Base-by-base conservation (phyloP, 2,797 vertebrate genomes). In the Cryptoblepharus egeriae region DNA sequence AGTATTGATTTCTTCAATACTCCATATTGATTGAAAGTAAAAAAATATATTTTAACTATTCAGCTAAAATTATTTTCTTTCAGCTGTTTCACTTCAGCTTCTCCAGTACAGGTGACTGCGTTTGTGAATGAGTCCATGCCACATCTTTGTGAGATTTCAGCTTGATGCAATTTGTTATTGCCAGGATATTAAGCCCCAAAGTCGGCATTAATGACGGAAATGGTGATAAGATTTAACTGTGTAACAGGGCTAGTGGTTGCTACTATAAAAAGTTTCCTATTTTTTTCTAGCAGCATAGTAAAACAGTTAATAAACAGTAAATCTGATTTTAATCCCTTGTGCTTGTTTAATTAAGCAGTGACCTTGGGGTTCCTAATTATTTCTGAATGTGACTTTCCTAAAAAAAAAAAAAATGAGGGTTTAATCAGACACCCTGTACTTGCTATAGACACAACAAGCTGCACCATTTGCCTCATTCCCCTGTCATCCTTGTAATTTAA, bases 401-500 rank as follows among this genome's bases (percentile, higher is more conserved):
- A 18, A 24, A 83, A 91, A 74, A 64, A 42, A 49, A 49, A 49
- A 49, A 49, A 64, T n/a, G 69, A 81, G 37, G 18, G 42, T 52
- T 71, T 85, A 84, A 84, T 42, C 79, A 84, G 75, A 76, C 52
- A 65, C 81, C 10, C 15, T 22, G 28, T 84, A 84, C 6, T 86
- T 65, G 82, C 84, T 84, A 87, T 91, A 79, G 7, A 76, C 82
- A 87, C 74, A 52, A n/a, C 39, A 64, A 49, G 70, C 64, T 52
- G 45, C 26, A 60, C 68, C 55, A 88, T 91, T 90, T 81, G 81
- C 76, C 64, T 67, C 68, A 12, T 87, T 90, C 88, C 89, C 83
- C 83, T 81, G 73, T 79, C 80, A 87, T 90, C 88, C 92, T 91
- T 93, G 93, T 92, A 88, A 94, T 93, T 95, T 92, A 94, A 95